Conservation (phyloP, 2,888 invertebrate species). For the Ormyrus nitidulus region DNA sequence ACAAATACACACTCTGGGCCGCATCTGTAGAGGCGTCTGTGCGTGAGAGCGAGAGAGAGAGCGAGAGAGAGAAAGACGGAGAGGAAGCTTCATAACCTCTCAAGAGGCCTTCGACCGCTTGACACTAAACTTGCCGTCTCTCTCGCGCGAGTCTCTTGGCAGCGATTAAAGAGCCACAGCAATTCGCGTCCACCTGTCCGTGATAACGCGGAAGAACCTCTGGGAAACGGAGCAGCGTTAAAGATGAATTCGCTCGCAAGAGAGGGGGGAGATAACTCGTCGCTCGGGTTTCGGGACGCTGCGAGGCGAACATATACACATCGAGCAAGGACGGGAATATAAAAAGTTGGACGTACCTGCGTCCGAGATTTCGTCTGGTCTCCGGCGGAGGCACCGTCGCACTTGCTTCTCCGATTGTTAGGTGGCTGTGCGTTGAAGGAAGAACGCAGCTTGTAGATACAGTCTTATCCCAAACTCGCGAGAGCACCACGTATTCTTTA, state of each 20-base stretch:
- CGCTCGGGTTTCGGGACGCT: too few relatives aligned
- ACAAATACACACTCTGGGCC: background rate
- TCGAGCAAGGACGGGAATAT: too few relatives aligned
- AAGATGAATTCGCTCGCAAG: background rate
- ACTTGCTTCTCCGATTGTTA: too few relatives aligned
- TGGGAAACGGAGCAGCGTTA: background rate
- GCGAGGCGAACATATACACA: too few relatives aligned
- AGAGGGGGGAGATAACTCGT: too few relatives aligned
- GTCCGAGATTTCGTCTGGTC: too few relatives aligned
- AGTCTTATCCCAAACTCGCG: too few relatives aligned
- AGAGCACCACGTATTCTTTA: too few relatives aligned
- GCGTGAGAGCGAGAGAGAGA: background rate
- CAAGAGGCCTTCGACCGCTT: constrained; percentile 32
- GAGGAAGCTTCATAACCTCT: constrained; percentile 34
- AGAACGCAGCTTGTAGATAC: too few relatives aligned
- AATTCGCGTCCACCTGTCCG: background rate
- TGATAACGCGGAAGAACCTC: background rate
- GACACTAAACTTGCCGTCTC: background rate
- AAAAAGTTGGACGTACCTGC: too few relatives aligned
- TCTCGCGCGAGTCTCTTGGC: background rate
- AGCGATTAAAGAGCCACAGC: background rate
- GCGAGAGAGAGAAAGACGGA: background rate
- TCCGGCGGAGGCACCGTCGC: too few relatives aligned
- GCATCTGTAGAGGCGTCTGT: background rate
- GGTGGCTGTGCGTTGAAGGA: too few relatives aligned